Evolutionary conservation across 2,113 vertebrate genomes (phyloP).

Genomic region (Phylloscopus whistleri): DNA sequence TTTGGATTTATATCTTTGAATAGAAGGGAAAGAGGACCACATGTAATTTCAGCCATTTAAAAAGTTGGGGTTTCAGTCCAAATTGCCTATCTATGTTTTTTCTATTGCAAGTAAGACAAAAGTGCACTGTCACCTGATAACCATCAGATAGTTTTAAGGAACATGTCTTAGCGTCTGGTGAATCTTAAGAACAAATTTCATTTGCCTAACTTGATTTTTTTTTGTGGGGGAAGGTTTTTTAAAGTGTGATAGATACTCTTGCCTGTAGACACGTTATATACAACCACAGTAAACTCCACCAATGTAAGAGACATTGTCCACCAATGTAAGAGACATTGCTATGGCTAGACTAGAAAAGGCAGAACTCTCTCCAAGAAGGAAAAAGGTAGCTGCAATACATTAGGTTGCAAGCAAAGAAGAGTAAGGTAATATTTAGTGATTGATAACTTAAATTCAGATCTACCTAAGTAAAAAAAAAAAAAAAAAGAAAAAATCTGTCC

Average conservation of each 20-base stretch:
- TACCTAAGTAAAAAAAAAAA: neutral
- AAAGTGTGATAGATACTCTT: neutral
- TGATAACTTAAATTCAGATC: neutral
- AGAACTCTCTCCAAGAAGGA: neutral
- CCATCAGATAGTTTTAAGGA: neutral
- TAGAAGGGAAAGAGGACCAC: neutral
- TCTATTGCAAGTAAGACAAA: neutral
- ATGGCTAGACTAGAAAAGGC: neutral
- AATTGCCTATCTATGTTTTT: neutral
- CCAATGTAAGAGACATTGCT: neutral
- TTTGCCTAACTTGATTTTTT: neutral
- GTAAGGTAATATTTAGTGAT: neutral
- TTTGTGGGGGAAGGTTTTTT: neutral
- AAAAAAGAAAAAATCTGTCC: rapidly evolving
- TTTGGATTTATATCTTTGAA: neutral
- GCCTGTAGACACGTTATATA: neutral
- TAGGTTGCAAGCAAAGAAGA: neutral
- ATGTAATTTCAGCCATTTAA: neutral
- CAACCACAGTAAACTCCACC: neutral
- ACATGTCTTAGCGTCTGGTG: neutral
- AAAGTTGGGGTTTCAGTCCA: neutral
- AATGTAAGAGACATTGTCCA: neutral
- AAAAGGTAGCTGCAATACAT: neutral
- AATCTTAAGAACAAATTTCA: neutral
- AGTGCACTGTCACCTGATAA: neutral